Evolutionary conservation across 2,888 invertebrate genomes (phyloP).

Genomic region (Agrilus cyanescens): DNA sequence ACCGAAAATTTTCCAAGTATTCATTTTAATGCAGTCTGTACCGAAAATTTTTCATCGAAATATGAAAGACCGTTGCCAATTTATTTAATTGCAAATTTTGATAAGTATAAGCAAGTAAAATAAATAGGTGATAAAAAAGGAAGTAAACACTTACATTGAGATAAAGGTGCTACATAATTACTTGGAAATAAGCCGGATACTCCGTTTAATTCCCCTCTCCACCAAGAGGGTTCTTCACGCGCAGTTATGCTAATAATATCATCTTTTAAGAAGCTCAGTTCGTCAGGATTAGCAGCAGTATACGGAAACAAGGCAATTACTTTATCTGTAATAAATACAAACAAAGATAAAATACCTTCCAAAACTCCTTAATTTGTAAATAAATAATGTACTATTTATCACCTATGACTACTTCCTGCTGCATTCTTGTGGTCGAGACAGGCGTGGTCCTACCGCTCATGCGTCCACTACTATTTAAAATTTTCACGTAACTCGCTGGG

Average conservation of each 20-base stretch:
- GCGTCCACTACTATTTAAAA: conserved; percentile 54
- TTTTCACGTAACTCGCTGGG: conserved; percentile 94
- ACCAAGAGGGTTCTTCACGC: conserved; percentile 93
- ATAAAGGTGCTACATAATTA: conserved; percentile 77
- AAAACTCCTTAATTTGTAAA: not conserved
- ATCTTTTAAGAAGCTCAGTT: conserved; percentile 83
- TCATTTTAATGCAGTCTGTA: too few relatives aligned
- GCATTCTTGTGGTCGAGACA: conserved; percentile 56
- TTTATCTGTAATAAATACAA: conserved; percentile 47
- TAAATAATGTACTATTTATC: conserved; percentile 5
- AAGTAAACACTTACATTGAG: conserved; percentile 45
- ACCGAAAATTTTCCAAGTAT: too few relatives aligned
- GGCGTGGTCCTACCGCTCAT: conserved; percentile 64
- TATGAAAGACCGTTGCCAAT: too few relatives aligned
- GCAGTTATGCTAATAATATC: conserved; percentile 82
- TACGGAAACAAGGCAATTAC: conserved; percentile 91
- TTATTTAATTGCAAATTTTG: not conserved
- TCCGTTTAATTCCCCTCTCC: conserved; percentile 89
- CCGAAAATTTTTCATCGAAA: too few relatives aligned
- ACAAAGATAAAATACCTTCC: not conserved
- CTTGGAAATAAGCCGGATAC: conserved; percentile 87
- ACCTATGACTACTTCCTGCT: conserved; percentile 39
- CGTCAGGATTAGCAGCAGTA: conserved; percentile 88
- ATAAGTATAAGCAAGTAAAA: not conserved
- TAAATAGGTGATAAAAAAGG: conserved; percentile 1